A percentile compares a stretch with the other conserved stretches of the same genome.
These are phyloP conservation scores for Pogonomyrmex californicus DNA, from an alignment of 1,140 invertebrate genomes.

Conservation along the genomic window DNA sequence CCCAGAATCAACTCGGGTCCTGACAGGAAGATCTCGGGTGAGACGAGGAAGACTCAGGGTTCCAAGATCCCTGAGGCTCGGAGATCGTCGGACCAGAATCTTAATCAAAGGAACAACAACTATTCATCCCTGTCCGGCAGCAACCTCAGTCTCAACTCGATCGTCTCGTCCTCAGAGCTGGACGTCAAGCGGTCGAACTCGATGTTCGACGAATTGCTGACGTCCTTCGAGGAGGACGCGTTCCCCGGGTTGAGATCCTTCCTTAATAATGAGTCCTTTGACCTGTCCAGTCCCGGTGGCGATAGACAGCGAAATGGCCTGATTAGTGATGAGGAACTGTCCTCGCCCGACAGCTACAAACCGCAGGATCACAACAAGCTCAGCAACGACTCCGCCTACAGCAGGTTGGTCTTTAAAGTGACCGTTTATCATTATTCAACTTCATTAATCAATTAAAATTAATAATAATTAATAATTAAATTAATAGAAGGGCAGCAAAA, in stretches of 20 bases:
- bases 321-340: slow-evolving; percentile 82
- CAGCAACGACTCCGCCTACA: slow-evolving; percentile 90
- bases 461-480: neutral
- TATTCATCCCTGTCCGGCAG: slow-evolving; percentile 81
- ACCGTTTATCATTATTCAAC: neutral
- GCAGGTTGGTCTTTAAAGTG: slow-evolving; percentile 87
- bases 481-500: neutral
- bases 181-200: slow-evolving; percentile 83
- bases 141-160: slow-evolving; percentile 85
- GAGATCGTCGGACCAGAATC: slow-evolving; percentile 43
- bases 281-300: slow-evolving; percentile 74
- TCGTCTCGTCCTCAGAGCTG: slow-evolving; percentile 80
- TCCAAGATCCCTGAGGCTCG: slow-evolving; percentile 30
- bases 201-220: slow-evolving; percentile 87
- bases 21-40: slow-evolving; percentile 71
- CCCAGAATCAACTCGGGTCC: slow-evolving; percentile 69
- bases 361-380: slow-evolving; percentile 80
- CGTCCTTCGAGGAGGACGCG: slow-evolving; percentile 86
- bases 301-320: slow-evolving; percentile 71
- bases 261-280: slow-evolving; percentile 79
- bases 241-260: slow-evolving; percentile 78
- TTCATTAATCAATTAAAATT: neutral
- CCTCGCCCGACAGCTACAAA: slow-evolving; percentile 82
- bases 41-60: slow-evolving; percentile 23
- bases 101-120: slow-evolving; percentile 72